Evolutionary conservation across 2,888 invertebrate genomes (phyloP).

Genomic region (Polymixis flavicincta): DNA sequence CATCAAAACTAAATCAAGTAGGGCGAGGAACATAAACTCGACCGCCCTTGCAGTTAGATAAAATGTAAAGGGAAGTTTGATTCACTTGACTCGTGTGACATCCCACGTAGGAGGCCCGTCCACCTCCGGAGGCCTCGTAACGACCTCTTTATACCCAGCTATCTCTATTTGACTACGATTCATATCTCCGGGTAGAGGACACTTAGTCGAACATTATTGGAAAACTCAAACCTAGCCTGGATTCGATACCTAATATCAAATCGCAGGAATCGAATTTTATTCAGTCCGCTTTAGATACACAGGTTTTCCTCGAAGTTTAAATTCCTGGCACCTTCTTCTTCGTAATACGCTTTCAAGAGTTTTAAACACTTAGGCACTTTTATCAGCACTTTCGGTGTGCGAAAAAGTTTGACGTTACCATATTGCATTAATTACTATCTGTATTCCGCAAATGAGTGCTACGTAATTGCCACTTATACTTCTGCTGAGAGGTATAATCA

Average conservation of each 20-base stretch:
- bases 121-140: constrained; percentile 77
- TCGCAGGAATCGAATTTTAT: constrained; percentile 54
- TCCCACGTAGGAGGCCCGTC: constrained; percentile 77
- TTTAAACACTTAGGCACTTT: constrained; percentile 25
- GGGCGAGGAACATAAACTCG: constrained; percentile 88
- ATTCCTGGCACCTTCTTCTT: constrained; percentile 20
- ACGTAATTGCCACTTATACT: constrained; percentile 68
- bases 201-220: constrained; percentile 85
- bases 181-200: constrained; percentile 83
- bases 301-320: constrained; percentile 29
- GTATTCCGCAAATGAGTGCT: constrained; percentile 66
- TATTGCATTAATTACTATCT: constrained; percentile 66
- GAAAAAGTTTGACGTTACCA: constrained; percentile 56
- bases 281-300: constrained; percentile 50
- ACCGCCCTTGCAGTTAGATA: constrained; percentile 89
- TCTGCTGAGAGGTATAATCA: constrained; percentile 69
- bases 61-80: constrained; percentile 89
- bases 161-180: constrained; percentile 88
- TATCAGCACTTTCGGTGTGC: constrained; percentile 14
- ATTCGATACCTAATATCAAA: constrained; percentile 61
- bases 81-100: constrained; percentile 84
- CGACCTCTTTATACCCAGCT: constrained; percentile 85
- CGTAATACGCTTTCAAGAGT: constrained; percentile 18
- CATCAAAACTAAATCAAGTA: constrained; percentile 90
- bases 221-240: constrained; percentile 79